Evolutionary conservation across 2,888 invertebrate genomes (phyloP).

Genomic region (Merodon equestris): DNA sequence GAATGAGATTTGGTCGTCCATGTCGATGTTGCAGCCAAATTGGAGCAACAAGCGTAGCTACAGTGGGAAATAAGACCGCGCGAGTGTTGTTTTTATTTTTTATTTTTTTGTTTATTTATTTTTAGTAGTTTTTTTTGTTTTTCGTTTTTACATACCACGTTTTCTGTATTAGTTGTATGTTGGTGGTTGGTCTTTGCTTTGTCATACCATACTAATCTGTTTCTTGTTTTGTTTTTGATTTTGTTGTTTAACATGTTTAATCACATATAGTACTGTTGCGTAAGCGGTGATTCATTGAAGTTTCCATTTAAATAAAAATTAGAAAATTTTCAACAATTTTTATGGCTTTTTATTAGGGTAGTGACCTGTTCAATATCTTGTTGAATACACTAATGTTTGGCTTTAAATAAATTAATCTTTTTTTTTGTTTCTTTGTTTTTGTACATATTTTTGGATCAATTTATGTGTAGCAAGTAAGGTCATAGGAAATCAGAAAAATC

Average conservation of each 20-base stretch:
- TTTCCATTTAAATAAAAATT: conserved; percentile 3
- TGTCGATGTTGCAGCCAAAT: conserved; percentile 69
- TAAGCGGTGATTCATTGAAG: too few relatives aligned
- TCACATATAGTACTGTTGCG: background rate
- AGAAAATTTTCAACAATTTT: too few relatives aligned
- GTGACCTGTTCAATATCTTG: background rate
- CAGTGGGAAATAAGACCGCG: conserved; percentile 19
- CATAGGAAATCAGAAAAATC: too few relatives aligned
- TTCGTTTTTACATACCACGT: conserved; percentile 11
- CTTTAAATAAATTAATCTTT: conserved; percentile 24
- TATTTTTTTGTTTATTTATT: conserved; percentile 44
- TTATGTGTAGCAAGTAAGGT: too few relatives aligned
- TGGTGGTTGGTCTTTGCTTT: conserved; percentile 49
- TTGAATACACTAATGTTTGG: conserved; percentile 49
- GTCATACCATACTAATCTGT: conserved; percentile 38
- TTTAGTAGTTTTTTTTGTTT: conserved; percentile 30
- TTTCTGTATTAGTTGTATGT: conserved; percentile 38
- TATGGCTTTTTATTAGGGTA: too few relatives aligned
- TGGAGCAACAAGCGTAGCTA: conserved; percentile 63
- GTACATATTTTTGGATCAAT: too few relatives aligned
- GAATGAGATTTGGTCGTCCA: conserved; percentile 69
- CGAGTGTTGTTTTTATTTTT: conserved; percentile 24
- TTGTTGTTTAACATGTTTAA: conserved; percentile 9
- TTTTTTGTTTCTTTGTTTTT: too few relatives aligned
- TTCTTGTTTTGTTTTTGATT: conserved; percentile 7